Percentiles rank a stretch among this genome's conserved stretches.
Conservation (phyloP, 2,797 vertebrate genomes). For the Cossypha polioptera region DNA sequence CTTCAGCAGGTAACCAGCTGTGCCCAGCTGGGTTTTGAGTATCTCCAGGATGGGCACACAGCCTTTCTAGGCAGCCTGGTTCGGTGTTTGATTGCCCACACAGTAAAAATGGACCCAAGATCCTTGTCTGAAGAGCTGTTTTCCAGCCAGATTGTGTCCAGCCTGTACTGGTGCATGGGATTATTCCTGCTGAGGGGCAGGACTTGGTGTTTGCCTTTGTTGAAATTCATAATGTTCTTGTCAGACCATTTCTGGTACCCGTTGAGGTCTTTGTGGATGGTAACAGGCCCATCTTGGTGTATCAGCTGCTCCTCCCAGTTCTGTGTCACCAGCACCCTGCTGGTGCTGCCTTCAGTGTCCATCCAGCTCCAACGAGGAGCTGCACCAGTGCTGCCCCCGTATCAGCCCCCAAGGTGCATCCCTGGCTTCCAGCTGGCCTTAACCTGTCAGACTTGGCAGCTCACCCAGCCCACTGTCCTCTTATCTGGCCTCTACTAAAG, state of each 20-base stretch:
- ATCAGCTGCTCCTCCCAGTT: not conserved
- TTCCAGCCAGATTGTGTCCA: not conserved
- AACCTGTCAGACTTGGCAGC: not conserved
- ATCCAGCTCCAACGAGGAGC: not conserved
- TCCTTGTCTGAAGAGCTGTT: not conserved
- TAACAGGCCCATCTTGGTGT: not conserved
- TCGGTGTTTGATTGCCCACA: not conserved
- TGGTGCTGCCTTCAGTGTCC: not conserved
- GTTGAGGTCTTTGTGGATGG: not conserved
- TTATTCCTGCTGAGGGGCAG: not conserved
- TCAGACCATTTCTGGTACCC: not conserved
- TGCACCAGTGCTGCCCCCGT: not conserved
- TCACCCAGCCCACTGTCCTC: not conserved
- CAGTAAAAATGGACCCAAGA: not conserved
- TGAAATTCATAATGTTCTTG: not conserved
- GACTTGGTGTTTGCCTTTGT: not conserved
- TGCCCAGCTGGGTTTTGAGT: not conserved
- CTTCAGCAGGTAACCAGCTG: not conserved
- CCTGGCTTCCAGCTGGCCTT: not conserved
- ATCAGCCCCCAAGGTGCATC: fast-evolving
- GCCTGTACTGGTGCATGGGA: not conserved
- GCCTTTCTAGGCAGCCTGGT: not conserved
- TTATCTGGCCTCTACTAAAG: not conserved
- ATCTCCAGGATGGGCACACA: not conserved
- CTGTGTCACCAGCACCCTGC: not conserved